Conservation (phyloP, 2,113 vertebrate species). For the Penelope pileata region DNA sequence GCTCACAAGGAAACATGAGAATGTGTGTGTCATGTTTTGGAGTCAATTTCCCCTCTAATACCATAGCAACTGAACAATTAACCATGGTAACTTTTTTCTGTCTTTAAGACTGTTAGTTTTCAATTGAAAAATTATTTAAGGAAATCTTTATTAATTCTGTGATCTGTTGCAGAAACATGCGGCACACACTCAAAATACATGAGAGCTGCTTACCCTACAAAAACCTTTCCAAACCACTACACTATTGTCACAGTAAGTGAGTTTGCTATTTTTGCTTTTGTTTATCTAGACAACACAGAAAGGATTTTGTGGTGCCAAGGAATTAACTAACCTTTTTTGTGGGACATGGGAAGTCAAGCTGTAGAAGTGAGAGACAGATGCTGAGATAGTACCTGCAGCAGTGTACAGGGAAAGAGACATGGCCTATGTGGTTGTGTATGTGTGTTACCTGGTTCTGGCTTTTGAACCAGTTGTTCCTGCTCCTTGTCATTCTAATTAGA, state of each 20-base stretch:
- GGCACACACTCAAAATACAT: slow-evolving; percentile 88
- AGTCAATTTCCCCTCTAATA: not conserved
- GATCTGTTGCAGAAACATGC: slow-evolving; percentile 82
- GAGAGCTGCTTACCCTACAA: slow-evolving; percentile 91
- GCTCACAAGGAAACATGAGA: not conserved
- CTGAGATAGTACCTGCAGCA: not conserved
- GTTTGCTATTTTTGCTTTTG: not conserved
- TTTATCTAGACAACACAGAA: not conserved
- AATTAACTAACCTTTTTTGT: not conserved
- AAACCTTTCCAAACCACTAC: slow-evolving; percentile 98
- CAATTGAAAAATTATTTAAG: not conserved
- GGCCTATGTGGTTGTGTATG: not conserved
- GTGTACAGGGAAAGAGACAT: not conserved
- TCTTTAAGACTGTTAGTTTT: not conserved
- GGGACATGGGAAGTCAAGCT: not conserved
- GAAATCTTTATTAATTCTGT: slow-evolving; percentile 5
- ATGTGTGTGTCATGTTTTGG: not conserved
- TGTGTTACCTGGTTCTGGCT: not conserved
- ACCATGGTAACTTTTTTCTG: not conserved
- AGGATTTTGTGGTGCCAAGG: not conserved
- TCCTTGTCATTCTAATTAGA: not conserved
- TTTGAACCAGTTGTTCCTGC: not conserved
- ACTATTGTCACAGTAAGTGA: slow-evolving; percentile 93
- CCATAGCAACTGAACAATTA: not conserved
- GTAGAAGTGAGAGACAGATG: not conserved